Percentiles rank a stretch among this genome's conserved stretches.
These are phyloP conservation scores for Otus sunia DNA, from an alignment of 2,113 vertebrate species.

Conservation along the genomic window DNA sequence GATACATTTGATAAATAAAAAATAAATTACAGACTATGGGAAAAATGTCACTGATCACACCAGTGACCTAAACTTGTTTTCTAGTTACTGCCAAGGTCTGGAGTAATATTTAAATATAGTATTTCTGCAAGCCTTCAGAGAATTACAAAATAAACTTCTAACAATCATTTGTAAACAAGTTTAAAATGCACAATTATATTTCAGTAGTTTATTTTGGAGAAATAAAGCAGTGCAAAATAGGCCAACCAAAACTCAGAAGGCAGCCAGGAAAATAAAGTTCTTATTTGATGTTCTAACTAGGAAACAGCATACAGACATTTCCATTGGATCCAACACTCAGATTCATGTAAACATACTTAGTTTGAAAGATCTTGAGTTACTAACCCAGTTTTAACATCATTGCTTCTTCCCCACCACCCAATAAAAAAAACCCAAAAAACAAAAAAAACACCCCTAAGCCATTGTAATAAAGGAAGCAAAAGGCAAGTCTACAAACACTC, in stretches of 20 bases:
- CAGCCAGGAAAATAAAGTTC: constrained; percentile 60
- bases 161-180: constrained; percentile 61
- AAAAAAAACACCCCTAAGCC: not conserved
- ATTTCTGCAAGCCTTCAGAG: constrained; percentile 53
- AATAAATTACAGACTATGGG: constrained; percentile 6
- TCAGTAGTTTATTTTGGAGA: constrained; percentile 84
- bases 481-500: constrained; percentile 50
- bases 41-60: not conserved
- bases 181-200: constrained; percentile 72
- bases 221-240: constrained; percentile 81
- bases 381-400: constrained; percentile 30
- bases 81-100: constrained; percentile 28
- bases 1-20: constrained; percentile 37
- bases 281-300: constrained; percentile 56
- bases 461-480: constrained; percentile 28
- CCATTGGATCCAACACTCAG: constrained; percentile 62
- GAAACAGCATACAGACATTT: constrained; percentile 63
- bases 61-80: constrained; percentile 20
- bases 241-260: constrained; percentile 70
- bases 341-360: constrained; percentile 66
- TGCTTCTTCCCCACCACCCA: not conserved
- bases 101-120: constrained; percentile 56
- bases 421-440: not conserved
- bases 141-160: constrained; percentile 56
- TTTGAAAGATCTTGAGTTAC: constrained; percentile 40